Evolutionary conservation across 1,140 invertebrate species (phyloP), one percentile per base, ranked within the genome.

Genomic region (Drosophila bocqueti): DNA sequence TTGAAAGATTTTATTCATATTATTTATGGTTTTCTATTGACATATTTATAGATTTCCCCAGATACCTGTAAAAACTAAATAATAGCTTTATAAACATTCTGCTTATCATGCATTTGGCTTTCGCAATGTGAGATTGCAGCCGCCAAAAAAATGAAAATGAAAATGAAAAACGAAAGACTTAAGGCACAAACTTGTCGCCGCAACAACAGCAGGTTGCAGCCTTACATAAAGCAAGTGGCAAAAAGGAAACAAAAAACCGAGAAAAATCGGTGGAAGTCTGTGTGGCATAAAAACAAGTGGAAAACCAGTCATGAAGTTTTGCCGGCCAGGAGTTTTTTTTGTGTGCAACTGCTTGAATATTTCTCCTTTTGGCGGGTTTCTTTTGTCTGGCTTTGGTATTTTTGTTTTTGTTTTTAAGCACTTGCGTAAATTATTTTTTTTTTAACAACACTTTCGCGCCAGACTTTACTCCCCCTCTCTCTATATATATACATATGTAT

Each of bases 221-320:
- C 82, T 86, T 86, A 85, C 83, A 85, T 85, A 86, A 85, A 86
- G 65, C 69, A 73, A 73, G 69, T 73, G 69, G 65, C 66, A 71
- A 24, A 24, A 61, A 50, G 49, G 38, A 69, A 42, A 40, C 57
- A 43, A 62, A 71, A 68, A 50, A 40, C 73, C 68, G 58, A 83
- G 55, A 61, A 55, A 50, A 46, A 64, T 59, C 34, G 52, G 21
- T 38, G 21, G 24, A 26, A 49, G 46, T 49, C 24, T 49, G 46
- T 49, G 46, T 49, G 46, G 46, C 46, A 49, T 26, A 49, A 61
- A 49, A 50, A 43, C 36, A 58, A 58, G 45, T 58, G 42, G 16
- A 69, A 80, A 81, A 76, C 79, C 79, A 81, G 79, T 81, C 69
- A 76, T 76, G 73, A 76, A 76, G 58, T 64, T 55, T 55, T 50